phyloP scores from a whole-genome alignment of 2,797 vertebrate genomes.

The Columba guinea region DNA sequence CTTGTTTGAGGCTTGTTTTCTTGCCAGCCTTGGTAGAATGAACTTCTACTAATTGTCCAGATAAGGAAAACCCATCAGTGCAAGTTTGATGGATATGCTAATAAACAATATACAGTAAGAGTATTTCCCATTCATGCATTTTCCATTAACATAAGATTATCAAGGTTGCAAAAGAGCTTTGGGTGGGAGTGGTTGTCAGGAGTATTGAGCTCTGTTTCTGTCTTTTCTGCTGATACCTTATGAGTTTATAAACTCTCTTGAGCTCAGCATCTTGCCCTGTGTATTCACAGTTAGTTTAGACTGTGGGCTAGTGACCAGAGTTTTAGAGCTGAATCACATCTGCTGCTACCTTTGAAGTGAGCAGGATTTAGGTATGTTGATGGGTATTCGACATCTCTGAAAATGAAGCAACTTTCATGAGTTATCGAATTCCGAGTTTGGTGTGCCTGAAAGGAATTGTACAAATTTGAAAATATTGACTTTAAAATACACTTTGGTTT shows the following conservation, averaged over 20 bases:
- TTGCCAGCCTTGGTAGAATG: conserved; percentile 4
- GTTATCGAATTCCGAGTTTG: neutral
- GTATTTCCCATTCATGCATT: neutral
- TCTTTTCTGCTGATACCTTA: neutral
- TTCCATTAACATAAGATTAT: neutral
- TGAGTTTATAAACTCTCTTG: neutral
- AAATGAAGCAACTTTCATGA: neutral
- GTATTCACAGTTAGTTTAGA: neutral
- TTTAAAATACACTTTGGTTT: conserved; percentile 23
- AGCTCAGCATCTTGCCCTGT: neutral
- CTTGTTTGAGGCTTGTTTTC: neutral
- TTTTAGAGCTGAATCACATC: neutral
- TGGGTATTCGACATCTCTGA: neutral
- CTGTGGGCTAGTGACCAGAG: neutral
- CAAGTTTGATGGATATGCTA: conserved; percentile 36
- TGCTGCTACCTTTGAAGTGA: neutral
- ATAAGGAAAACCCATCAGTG: conserved; percentile 27
- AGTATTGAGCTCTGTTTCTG: neutral
- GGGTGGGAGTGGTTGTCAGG: neutral
- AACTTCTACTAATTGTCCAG: neutral
- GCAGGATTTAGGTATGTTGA: neutral
- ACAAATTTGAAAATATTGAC: neutral
- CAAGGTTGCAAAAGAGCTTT: neutral
- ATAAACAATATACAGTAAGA: conserved; percentile 14
- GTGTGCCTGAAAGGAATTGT: neutral